phyloP scores from a whole-genome alignment of 1,140 invertebrate species.

The Drosophila nannoptera region DNA sequence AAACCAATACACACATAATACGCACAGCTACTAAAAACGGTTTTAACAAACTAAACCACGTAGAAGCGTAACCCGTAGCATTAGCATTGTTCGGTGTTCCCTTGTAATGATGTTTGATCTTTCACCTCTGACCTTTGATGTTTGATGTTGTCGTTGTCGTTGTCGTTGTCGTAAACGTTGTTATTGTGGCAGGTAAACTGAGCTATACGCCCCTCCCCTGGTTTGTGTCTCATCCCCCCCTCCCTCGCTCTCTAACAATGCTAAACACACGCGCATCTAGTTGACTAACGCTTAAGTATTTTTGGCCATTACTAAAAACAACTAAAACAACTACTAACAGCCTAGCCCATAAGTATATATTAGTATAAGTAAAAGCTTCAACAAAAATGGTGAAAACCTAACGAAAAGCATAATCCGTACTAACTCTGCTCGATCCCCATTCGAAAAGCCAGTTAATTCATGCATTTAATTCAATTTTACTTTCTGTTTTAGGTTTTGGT shows the following conservation, averaged over 20 bases:
- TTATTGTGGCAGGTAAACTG: conserved; percentile 61
- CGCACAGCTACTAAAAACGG: conserved; percentile 48
- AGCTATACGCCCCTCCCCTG: conserved; percentile 40
- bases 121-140: conserved; percentile 30
- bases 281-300: conserved; percentile 31
- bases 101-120: conserved; percentile 36
- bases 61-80: conserved; percentile 39
- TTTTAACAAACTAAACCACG: conserved; percentile 42
- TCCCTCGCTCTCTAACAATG: conserved; percentile 9
- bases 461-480: conserved; percentile 40
- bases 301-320: conserved; percentile 26
- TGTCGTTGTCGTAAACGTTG: conserved; percentile 17
- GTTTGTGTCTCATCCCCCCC: conserved; percentile 38
- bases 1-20: conserved; percentile 27
- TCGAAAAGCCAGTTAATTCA: conserved; percentile 22
- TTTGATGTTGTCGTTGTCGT: conserved; percentile 58
- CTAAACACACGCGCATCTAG: conserved; percentile 26
- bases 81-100: conserved; percentile 59
- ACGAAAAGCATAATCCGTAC: conserved; percentile 6
- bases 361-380: conserved; percentile 6
- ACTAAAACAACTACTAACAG: background rate
- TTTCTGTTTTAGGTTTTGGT: conserved; percentile 63
- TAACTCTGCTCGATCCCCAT: conserved; percentile 19
- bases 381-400: background rate
- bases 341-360: conserved; percentile 5